Percentiles rank a stretch among this genome's conserved stretches.
These are phyloP conservation scores for Poecilia wingei DNA, from an alignment of 2,797 vertebrate species.

Conservation along the genomic window DNA sequence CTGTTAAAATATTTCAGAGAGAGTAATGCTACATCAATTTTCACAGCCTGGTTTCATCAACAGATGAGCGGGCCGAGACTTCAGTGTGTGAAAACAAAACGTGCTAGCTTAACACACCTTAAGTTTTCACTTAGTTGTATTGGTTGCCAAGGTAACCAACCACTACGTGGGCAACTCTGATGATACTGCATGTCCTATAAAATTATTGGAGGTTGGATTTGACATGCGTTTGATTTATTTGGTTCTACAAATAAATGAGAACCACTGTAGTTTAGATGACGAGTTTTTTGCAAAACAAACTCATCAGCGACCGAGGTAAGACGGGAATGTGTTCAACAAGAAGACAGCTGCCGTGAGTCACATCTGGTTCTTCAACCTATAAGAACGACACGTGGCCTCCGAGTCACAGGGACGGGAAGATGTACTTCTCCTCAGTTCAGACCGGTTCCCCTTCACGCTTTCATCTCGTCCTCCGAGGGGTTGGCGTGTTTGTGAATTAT, in stretches of 20 bases:
- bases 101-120: neutral
- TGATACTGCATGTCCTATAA: neutral
- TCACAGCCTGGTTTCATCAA: neutral
- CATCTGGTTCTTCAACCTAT: neutral
- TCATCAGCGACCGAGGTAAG: neutral
- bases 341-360: constrained; percentile 15
- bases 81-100: neutral
- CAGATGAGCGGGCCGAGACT: neutral
- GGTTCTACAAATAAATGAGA: neutral
- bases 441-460: neutral
- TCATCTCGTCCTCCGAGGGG: neutral
- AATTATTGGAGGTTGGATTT: neutral
- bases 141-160: neutral
- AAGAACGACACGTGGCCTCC: neutral
- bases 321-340: no score
- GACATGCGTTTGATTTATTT: neutral
- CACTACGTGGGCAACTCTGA: neutral
- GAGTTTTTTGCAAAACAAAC: neutral
- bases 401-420: neutral
- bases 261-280: neutral
- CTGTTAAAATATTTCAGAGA: neutral
- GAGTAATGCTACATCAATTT: neutral
- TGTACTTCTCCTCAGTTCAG: neutral
- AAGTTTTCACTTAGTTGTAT: neutral
- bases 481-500: constrained; percentile 37